Percentiles rank a stretch among this genome's conserved stretches.
These are phyloP conservation scores for Drosophila nasuta DNA, from an alignment of 1,140 invertebrate species.

Conservation along the genomic window DNA sequence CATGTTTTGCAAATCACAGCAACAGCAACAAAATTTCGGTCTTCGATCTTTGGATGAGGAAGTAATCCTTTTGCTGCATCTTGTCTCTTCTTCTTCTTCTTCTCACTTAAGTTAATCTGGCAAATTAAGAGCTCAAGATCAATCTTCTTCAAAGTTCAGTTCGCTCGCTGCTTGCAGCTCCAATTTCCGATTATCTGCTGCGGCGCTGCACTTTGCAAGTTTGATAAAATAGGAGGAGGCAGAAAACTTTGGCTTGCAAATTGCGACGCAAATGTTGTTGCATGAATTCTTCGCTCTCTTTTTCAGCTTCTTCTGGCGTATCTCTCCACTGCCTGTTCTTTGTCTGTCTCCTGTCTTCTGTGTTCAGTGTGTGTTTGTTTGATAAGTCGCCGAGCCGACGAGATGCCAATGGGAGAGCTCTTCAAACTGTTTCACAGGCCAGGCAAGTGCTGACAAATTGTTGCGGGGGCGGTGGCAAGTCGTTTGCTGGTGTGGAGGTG, in stretches of 20 bases:
- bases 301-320: no score
- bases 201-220: slow-evolving; percentile 8
- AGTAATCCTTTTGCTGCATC: neutral
- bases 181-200: neutral
- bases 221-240: slow-evolving; percentile 31
- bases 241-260: slow-evolving; percentile 23
- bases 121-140: neutral
- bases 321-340: neutral
- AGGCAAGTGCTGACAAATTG: slow-evolving; percentile 49
- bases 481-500: slow-evolving; percentile 27
- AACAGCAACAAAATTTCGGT: neutral
- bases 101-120: neutral
- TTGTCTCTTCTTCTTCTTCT: neutral
- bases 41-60: no score
- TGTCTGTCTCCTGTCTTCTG: slow-evolving; percentile 10
- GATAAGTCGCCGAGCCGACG: slow-evolving; percentile 22
- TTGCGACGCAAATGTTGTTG: slow-evolving; percentile 42
- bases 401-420: slow-evolving; percentile 23
- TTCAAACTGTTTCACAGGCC: slow-evolving; percentile 37
- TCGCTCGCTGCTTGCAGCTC: neutral
- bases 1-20: slow-evolving; percentile 19
- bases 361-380: slow-evolving; percentile 3
- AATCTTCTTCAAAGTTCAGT: neutral
- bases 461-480: slow-evolving; percentile 31
- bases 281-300: slow-evolving; percentile 9